Evolutionary conservation across 2,888 invertebrate genomes (phyloP).

Genomic region (Sesia bembeciformis): DNA sequence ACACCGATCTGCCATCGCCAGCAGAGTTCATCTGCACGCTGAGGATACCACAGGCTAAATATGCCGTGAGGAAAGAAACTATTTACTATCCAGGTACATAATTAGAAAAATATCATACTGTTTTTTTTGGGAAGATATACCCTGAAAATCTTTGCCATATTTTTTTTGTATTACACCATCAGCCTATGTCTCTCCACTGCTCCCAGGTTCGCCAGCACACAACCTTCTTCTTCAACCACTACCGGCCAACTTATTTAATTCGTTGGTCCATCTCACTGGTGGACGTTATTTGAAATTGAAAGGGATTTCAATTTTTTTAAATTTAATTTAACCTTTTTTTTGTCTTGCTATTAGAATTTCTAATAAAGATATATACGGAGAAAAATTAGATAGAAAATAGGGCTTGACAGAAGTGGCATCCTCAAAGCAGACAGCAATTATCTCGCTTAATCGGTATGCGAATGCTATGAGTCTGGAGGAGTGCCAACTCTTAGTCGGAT

Average conservation of each 20-base stretch:
- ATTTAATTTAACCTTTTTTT: too few relatives aligned
- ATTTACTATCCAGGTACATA: slow-evolving; percentile 74
- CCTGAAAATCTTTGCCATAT: neutral
- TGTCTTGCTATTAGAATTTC: too few relatives aligned
- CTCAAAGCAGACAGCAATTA: neutral
- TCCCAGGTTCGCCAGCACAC: too few relatives aligned
- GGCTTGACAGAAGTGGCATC: neutral
- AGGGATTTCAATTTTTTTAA: too few relatives aligned
- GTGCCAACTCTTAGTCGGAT: neutral
- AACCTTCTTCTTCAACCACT: too few relatives aligned
- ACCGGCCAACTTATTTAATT: too few relatives aligned
- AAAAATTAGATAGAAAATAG: neutral
- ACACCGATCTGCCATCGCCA: slow-evolving; percentile 63
- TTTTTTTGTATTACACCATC: too few relatives aligned
- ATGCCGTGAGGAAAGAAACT: slow-evolving; percentile 68
- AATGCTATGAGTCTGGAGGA: neutral
- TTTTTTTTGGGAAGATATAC: neutral
- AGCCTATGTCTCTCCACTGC: too few relatives aligned
- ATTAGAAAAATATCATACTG: neutral
- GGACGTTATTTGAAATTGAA: too few relatives aligned
- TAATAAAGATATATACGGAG: too few relatives aligned
- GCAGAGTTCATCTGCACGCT: slow-evolving; percentile 77
- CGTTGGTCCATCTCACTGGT: too few relatives aligned
- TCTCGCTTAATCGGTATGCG: neutral
- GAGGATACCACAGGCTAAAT: slow-evolving; percentile 76